phyloP scores from a whole-genome alignment of 2,797 vertebrate species.

The Jordanella pulchra region DNA sequence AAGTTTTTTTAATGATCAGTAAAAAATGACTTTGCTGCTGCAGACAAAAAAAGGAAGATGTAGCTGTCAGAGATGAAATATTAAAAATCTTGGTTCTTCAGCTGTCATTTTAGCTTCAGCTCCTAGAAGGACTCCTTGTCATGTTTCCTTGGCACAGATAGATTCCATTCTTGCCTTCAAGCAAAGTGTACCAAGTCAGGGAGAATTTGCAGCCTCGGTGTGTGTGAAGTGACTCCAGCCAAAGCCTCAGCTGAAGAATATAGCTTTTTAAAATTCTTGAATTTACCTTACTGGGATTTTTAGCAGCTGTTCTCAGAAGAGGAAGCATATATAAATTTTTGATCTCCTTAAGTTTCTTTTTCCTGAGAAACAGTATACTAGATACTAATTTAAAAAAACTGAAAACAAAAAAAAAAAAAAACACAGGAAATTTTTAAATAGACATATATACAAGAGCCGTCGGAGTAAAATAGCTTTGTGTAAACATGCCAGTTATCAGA shows the following conservation, averaged over 20 bases:
- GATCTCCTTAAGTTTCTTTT: background rate
- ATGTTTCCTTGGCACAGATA: constrained; percentile 60
- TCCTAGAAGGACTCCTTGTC: constrained; percentile 50
- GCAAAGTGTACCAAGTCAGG: constrained; percentile 44
- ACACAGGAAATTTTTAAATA: no score
- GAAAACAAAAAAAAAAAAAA: no score
- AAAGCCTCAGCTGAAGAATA: constrained; percentile 13
- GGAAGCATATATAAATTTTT: background rate
- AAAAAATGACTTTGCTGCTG: constrained; percentile 59
- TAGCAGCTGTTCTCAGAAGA: constrained; percentile 19
- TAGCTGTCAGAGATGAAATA: constrained; percentile 69
- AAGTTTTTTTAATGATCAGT: constrained; percentile 60
- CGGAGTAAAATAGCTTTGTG: no score
- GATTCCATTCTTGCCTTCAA: constrained; percentile 48
- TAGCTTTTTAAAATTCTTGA: constrained; percentile 27
- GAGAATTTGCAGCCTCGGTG: constrained; percentile 34
- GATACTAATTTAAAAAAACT: background rate
- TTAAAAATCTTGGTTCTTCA: constrained; percentile 68
- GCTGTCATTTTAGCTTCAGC: constrained; percentile 63
- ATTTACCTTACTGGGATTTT: constrained; percentile 17
- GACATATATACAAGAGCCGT: no score
- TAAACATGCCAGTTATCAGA: no score
- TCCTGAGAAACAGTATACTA: background rate
- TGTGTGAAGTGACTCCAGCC: constrained; percentile 31
- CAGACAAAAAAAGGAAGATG: constrained; percentile 41